A percentile compares a stretch with the other conserved stretches of the same genome.
Evolutionary conservation across 1,140 invertebrate genomes (phyloP).

Genomic region (Drosophila tsacasi): DNA sequence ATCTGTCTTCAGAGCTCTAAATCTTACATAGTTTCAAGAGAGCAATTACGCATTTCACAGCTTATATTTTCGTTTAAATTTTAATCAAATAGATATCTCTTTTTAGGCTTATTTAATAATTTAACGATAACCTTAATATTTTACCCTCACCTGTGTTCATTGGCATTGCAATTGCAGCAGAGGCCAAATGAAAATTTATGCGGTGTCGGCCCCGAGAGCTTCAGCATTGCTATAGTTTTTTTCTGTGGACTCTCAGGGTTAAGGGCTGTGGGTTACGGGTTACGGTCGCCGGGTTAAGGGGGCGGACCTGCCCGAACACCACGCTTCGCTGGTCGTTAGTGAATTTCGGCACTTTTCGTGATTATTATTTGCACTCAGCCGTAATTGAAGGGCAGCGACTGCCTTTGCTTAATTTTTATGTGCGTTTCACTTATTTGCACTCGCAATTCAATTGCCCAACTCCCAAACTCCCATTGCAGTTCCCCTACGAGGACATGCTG

Average conservation of each 20-base stretch:
- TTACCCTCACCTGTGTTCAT: conserved; percentile 12
- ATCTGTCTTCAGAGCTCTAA: too few species aligned
- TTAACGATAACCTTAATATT: background rate
- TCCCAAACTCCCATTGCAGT: conserved; percentile 56
- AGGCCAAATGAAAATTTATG: conserved; percentile 76
- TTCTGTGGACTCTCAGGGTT: conserved; percentile 30
- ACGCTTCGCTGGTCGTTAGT: conserved; percentile 65
- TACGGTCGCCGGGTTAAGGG: background rate
- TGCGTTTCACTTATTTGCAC: conserved; percentile 41
- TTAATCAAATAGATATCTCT: background rate
- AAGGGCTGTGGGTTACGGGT: conserved; percentile 22
- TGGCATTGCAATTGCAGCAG: conserved; percentile 43
- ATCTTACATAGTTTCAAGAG: too few species aligned
- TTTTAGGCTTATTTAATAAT: background rate
- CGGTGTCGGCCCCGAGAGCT: conserved; percentile 64
- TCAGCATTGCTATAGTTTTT: conserved; percentile 45
- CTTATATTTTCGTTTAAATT: too few species aligned
- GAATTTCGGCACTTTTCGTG: conserved; percentile 73
- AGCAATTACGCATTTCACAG: too few species aligned
- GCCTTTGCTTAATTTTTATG: conserved; percentile 64
- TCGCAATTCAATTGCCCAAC: conserved; percentile 17
- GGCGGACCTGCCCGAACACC: conserved; percentile 7
- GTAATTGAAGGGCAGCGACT: conserved; percentile 68
- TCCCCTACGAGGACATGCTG: conserved; percentile 82
- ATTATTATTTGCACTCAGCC: conserved; percentile 83